Evolutionary conservation across 2,888 invertebrate species (phyloP).

Genomic region (Crossocerus cetratus): DNA sequence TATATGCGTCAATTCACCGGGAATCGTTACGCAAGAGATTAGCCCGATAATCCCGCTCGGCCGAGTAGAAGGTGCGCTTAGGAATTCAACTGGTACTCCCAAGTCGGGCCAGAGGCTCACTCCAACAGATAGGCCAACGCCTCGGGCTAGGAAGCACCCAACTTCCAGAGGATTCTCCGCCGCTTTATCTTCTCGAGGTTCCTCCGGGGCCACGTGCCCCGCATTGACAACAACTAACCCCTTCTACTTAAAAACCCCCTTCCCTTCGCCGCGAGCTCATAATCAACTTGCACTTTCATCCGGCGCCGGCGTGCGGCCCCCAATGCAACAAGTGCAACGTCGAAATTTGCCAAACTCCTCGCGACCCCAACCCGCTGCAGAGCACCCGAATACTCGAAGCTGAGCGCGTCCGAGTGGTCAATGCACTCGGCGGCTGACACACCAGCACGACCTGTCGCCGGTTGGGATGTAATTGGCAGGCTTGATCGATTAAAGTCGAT

Average conservation of each 20-base stretch:
- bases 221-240: not conserved
- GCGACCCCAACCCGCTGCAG: not conserved
- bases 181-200: not conserved
- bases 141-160: not conserved
- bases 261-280: not conserved
- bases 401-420: not conserved
- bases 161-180: conserved; percentile 4
- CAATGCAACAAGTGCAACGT: conserved; percentile 8
- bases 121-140: not conserved
- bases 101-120: not conserved
- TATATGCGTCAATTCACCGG: conserved; percentile 46
- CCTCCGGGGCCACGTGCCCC: conserved; percentile 9
- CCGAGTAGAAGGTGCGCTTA: not conserved
- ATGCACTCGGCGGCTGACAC: not conserved
- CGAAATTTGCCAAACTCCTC: not conserved
- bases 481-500: conserved; percentile 1
- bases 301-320: not conserved
- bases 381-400: not conserved
- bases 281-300: not conserved
- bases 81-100: not conserved
- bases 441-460: not conserved
- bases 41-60: not conserved
- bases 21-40: conserved; percentile 22
- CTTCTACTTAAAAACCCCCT: not conserved
- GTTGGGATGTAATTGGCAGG: not conserved